phyloP scores from a whole-genome alignment of 2,888 invertebrate species.

The Stegophylla sp. region DNA sequence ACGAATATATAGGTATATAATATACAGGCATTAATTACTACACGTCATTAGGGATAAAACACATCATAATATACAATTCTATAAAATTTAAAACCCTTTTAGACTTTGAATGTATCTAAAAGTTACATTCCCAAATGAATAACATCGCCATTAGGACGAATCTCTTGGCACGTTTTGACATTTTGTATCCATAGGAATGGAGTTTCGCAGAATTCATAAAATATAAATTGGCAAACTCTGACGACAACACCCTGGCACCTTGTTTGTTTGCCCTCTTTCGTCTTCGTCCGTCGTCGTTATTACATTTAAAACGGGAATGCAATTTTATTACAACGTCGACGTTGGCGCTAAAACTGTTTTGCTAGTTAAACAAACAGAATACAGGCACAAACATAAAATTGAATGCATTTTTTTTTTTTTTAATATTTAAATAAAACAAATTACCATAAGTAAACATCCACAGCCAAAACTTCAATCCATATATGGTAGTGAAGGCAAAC shows the following conservation, averaged over 20 bases:
- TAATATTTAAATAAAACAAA: constrained; percentile 1
- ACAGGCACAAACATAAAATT: not conserved
- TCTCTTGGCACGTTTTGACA: constrained; percentile 41
- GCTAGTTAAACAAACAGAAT: not conserved
- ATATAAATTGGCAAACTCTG: constrained; percentile 55
- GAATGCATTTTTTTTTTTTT: not conserved
- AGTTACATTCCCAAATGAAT: constrained; percentile 5
- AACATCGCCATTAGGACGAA: constrained; percentile 29
- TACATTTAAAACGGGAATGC: constrained; percentile 33
- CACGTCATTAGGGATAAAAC: not conserved
- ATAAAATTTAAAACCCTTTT: not conserved
- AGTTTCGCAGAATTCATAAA: constrained; percentile 45
- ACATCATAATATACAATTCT: no score
- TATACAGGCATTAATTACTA: not conserved
- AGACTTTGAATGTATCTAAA: not conserved
- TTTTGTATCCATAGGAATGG: constrained; percentile 41
- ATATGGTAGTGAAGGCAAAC: not conserved
- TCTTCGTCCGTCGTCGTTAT: not conserved
- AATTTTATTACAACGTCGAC: constrained; percentile 4
- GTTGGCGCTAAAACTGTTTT: not conserved
- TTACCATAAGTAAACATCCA: not conserved
- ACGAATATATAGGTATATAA: not conserved
- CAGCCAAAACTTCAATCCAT: not conserved
- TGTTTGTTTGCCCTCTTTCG: not conserved
- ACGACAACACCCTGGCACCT: constrained; percentile 46